Percentiles rank a stretch among this genome's conserved stretches.
These are phyloP conservation scores for Tachina lurida DNA, from an alignment of 2,888 invertebrate species.

Conservation along the genomic window DNA sequence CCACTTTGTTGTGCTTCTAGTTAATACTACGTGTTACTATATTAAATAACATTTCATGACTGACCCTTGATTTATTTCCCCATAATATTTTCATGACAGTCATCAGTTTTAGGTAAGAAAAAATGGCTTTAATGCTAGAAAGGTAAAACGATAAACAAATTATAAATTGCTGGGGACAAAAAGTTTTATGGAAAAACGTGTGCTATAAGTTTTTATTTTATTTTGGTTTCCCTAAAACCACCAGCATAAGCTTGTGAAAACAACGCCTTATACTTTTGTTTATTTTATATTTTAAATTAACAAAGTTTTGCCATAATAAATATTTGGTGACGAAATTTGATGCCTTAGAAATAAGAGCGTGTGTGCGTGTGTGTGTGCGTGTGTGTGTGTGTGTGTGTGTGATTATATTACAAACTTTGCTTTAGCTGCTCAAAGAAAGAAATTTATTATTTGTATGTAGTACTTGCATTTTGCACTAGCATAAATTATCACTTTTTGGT, in stretches of 20 bases:
- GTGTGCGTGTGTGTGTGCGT: neutral
- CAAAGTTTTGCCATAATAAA: constrained; percentile 9
- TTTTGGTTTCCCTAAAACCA: neutral
- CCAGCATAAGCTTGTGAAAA: neutral
- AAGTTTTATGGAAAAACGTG: neutral
- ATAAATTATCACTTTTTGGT: neutral
- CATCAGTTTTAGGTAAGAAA: too few relatives aligned
- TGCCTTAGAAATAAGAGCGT: neutral
- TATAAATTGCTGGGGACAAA: neutral
- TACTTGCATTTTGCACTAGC: neutral
- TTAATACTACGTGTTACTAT: too few relatives aligned
- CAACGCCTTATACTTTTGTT: neutral
- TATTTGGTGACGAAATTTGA: neutral
- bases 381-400: neutral
- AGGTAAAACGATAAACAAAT: neutral
- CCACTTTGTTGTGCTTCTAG: too few relatives aligned
- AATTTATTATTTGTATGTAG: neutral
- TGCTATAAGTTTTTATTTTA: neutral
- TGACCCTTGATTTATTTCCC: too few relatives aligned
- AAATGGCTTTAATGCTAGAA: neutral
- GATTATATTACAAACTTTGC: neutral
- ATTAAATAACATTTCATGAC: too few relatives aligned
- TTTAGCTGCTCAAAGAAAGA: neutral
- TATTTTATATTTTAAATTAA: neutral
- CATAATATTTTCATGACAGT: too few relatives aligned